Percentiles rank a stretch among this genome's conserved stretches.
Conservation (phyloP, 2,888 invertebrate genomes). For the Drosophila lacicola region DNA sequence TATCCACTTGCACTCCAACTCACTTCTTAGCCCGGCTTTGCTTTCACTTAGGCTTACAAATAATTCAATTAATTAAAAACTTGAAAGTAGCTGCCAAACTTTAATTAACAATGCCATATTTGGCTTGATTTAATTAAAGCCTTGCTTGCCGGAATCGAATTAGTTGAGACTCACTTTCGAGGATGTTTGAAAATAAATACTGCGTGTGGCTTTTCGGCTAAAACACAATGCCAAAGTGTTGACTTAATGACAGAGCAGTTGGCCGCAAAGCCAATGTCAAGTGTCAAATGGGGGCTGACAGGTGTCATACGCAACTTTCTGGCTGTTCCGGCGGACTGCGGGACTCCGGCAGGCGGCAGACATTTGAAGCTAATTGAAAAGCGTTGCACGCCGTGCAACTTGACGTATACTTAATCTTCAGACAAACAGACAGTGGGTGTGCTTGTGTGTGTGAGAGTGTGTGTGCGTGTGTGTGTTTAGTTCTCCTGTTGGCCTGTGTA, state of each 20-base stretch:
- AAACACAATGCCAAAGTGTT: conserved; percentile 13
- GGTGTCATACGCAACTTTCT: conserved; percentile 60
- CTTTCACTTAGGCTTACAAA: no score
- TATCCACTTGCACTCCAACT: no score
- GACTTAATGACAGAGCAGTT: conserved; percentile 43
- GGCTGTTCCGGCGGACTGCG: not conserved
- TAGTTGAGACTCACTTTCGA: conserved; percentile 2
- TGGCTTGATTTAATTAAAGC: not conserved
- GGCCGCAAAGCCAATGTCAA: conserved; percentile 42
- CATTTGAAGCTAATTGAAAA: conserved; percentile 68
- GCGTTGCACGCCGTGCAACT: conserved; percentile 61
- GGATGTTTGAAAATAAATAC: not conserved
- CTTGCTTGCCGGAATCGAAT: conserved; percentile 3
- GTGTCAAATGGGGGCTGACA: conserved; percentile 40
- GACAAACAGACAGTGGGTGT: conserved; percentile 21
- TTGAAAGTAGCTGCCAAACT: no score
- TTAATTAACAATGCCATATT: not conserved
- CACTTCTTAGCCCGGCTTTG: no score
- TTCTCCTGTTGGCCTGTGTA: conserved; percentile 15
- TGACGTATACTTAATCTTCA: conserved; percentile 77
- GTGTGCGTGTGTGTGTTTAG: conserved; percentile 4
- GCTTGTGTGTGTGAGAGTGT: not conserved
- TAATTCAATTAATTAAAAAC: no score
- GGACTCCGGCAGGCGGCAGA: not conserved
- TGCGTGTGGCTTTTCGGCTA: not conserved